Evolutionary conservation across 2,113 vertebrate genomes (phyloP), one percentile per base, ranked within the genome.

Genomic region (Empidonax alnorum): DNA sequence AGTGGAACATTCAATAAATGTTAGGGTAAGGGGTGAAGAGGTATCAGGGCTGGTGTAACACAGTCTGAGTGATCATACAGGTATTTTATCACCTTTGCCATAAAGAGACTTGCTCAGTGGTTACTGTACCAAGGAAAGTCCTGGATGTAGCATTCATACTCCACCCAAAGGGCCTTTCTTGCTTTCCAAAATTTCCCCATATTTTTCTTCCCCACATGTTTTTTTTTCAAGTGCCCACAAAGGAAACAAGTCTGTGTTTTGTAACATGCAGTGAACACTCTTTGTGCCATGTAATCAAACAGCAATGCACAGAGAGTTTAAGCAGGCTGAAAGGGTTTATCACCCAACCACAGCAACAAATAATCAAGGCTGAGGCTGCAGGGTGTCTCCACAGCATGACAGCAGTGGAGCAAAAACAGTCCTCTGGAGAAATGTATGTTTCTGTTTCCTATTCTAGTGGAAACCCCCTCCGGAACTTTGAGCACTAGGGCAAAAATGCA

Each of bases 371-470:
- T 41, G 30, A 39, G 22, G 22, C 58, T 74, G 6, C 27, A 79
- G 28, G 13, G 24, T 46, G 16, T 49, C 28, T 74, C 49, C 14
- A 30, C 24, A 58, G 31, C 8, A 41, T 1, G 0, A 65, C 0
- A 49, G 46, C 27, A 49, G 14, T 0, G 0, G 5, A 52, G n/a
- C 12, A 37, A 52, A 87, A 73, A 2, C 42, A 39, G 3, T 2
- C 7, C 23, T 22, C 37, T 22, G 30, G 22, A 21, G 27, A 89
- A 84, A 78, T 4, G 9, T 17, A 16, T 31, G 28, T 25, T 42
- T 67, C 39, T 71, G 35, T 7, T 20, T 47, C 28, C 3, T 39
- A 3, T 59, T 63, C 71, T 27, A 7, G 4, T 30, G 47, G 33
- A 61, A 74, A 35, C 2, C 3, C 8, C 3, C 21, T 23, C n/a